Conservation (phyloP, 2,113 vertebrate species). For the Paradoxurus hermaphroditus region DNA sequence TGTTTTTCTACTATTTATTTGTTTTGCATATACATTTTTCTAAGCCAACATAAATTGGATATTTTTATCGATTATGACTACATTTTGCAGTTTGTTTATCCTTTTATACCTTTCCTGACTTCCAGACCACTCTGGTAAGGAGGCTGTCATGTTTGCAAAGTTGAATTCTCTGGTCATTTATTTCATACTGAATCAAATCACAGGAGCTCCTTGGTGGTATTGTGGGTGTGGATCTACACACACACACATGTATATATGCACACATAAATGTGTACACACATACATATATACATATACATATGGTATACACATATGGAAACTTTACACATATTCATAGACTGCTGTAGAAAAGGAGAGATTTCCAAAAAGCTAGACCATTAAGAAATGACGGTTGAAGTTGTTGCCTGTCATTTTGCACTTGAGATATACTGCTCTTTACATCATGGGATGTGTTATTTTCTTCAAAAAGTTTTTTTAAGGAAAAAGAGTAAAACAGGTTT, state of each 20-base stretch:
- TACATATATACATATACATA: too few species aligned
- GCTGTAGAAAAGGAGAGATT: background rate
- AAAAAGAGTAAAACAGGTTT: background rate
- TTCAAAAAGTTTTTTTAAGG: background rate
- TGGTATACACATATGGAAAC: background rate
- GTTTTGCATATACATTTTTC: background rate
- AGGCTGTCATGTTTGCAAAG: background rate
- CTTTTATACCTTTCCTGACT: background rate
- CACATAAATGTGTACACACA: fast-evolving
- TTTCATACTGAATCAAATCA: conserved; percentile 2
- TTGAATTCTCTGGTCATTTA: background rate
- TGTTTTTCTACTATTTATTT: background rate
- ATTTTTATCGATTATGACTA: background rate
- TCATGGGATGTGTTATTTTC: background rate
- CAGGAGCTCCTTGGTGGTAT: background rate
- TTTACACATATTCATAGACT: background rate
- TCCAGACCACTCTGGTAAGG: background rate
- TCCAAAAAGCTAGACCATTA: background rate
- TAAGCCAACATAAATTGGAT: background rate
- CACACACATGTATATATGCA: fast-evolving
- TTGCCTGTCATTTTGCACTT: background rate
- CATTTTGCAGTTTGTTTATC: background rate
- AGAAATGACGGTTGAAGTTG: background rate
- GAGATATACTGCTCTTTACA: background rate
- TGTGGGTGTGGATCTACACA: too few species aligned